Conservation (phyloP, 2,113 vertebrate genomes). For the Larimichthys crocea region DNA sequence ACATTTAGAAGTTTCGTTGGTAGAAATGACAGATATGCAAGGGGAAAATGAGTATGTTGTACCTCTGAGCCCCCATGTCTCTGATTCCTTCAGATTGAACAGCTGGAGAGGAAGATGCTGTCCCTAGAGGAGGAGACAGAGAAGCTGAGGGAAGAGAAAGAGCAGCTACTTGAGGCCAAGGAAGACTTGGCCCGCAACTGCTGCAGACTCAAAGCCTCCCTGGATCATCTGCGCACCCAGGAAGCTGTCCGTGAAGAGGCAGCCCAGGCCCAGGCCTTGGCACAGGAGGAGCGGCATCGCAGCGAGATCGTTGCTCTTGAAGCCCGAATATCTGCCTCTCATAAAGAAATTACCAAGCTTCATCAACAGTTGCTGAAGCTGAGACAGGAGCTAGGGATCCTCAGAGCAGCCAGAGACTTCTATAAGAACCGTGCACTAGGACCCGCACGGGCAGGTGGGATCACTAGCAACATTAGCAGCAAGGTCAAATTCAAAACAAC, state of each 20-base stretch:
- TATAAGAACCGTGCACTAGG: conserved; percentile 67
- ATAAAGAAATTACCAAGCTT: conserved; percentile 81
- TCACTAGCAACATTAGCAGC: conserved; percentile 78
- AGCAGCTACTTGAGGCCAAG: conserved; percentile 83
- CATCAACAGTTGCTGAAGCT: conserved; percentile 82
- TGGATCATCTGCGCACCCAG: conserved; percentile 80
- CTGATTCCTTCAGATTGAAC: conserved; percentile 83
- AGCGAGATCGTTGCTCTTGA: conserved; percentile 80
- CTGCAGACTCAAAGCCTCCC: conserved; percentile 81
- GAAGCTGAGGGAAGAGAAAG: conserved; percentile 85
- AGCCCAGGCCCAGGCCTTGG: conserved; percentile 71
- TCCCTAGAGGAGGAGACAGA: conserved; percentile 84
- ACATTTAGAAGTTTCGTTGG: conserved; percentile 5
- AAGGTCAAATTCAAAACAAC: conserved; percentile 90
- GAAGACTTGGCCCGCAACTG: conserved; percentile 83
- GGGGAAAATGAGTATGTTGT: not conserved
- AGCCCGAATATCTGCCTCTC: conserved; percentile 80
- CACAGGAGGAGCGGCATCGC: conserved; percentile 80
- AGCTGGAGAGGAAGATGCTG: conserved; percentile 86
- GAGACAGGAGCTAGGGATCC: conserved; percentile 84
- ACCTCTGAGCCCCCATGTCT: conserved; percentile 38
- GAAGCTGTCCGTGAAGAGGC: conserved; percentile 76
- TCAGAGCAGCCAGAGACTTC: conserved; percentile 82
- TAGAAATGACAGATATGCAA: conserved; percentile 21
- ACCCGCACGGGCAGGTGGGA: conserved; percentile 47